These are phyloP conservation scores for Nothoprocta pentlandii DNA, from an alignment of 2,113 vertebrate species.

Conservation along the genomic window DNA sequence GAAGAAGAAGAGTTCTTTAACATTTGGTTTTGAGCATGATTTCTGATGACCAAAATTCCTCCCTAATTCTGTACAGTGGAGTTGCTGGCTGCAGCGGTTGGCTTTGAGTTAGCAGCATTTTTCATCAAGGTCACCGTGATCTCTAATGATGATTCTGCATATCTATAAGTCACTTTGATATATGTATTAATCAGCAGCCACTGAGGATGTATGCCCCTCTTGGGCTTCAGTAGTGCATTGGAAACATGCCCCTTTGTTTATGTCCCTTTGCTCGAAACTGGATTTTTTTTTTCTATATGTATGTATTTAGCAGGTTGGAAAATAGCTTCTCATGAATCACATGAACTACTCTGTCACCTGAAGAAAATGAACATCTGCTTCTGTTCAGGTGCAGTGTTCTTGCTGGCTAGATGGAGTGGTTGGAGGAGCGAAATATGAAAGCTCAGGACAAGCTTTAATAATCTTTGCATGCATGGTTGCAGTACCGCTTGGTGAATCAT, in stretches of 20 bases:
- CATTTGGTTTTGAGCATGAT: background rate
- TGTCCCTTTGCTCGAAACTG: background rate
- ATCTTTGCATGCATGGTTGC: fast-evolving
- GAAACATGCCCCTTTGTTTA: background rate
- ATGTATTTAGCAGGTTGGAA: slow-evolving; percentile 24
- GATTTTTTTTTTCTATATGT: background rate
- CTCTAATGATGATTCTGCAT: background rate
- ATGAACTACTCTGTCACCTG: background rate
- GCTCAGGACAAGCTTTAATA: background rate
- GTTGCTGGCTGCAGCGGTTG: background rate
- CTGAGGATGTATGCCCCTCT: background rate
- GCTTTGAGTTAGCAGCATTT: background rate
- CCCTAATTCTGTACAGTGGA: background rate
- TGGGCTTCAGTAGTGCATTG: fast-evolving
- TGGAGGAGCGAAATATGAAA: background rate
- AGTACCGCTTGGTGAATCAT: background rate
- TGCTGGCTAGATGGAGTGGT: background rate
- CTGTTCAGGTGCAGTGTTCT: background rate
- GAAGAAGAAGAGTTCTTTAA: background rate
- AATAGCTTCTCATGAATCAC: background rate
- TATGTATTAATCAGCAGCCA: background rate
- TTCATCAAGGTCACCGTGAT: background rate
- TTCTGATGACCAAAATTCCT: background rate
- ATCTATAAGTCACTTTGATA: background rate
- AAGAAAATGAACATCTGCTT: background rate